Evolutionary conservation across 2,888 invertebrate species (phyloP), one percentile per base, ranked within the genome.

Genomic region (Clistopyga incitator): DNA sequence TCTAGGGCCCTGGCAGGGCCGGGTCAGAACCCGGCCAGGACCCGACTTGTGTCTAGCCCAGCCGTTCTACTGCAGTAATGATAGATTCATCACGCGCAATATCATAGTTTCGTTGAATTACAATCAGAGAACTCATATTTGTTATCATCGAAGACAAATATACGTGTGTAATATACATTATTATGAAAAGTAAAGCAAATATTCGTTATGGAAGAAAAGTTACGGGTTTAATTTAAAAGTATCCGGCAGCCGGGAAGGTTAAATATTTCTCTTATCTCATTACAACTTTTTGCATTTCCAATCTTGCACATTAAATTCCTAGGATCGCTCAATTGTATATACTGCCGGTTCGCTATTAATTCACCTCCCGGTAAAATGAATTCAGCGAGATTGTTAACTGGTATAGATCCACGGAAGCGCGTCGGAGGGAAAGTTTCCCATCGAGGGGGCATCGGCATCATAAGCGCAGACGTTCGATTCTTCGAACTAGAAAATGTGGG

Each of bases 391-490:
- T 70, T 65, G 74, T 78, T 76, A 67, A 56, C 67, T 72, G 34
- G 50, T 68, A 61, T 68, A 74, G 80, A 70, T 70, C 29, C 77
- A 84, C 71, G 84, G 84, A 81, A 84, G 81, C 81, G 81, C 68
- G 75, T 84, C 81, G 70, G 78, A 81, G 84, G 81, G 84, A 84
- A 84, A 84, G 84, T 84, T 84, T 84, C 81, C 64, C 84, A 84
- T 84, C 81, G 81, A 84, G 84, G 78, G 81, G 78, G 81, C 84
- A 84, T 84, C 77, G 70, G 75, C 78, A 84, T 81, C 81, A 71
- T 52, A 34, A 81, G 52, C 67, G 25, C 82, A 86, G 84, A 79
- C 81, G 84, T 85, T 87, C 85, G 85, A 87, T 87, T 86, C 84
- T 82, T 85, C 78, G 80, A 81, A 86, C 78, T 79, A 84, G 84